Evolutionary conservation across 2,888 invertebrate genomes (phyloP).

Genomic region (Eumerus sabulonum): DNA sequence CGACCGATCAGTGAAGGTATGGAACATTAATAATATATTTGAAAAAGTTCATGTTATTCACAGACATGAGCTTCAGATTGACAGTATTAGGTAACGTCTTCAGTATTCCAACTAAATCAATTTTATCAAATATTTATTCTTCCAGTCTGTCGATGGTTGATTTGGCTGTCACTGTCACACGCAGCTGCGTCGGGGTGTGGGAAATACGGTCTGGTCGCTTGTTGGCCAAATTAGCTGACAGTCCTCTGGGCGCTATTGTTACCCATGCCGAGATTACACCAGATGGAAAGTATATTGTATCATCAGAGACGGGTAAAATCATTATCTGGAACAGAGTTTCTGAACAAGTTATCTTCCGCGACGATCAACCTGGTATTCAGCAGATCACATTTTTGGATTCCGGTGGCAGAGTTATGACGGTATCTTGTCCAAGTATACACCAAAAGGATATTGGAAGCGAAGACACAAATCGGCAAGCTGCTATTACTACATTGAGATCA

Average conservation of each 20-base stretch:
- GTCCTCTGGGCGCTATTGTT: slow-evolving; percentile 95
- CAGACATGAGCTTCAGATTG: slow-evolving; percentile 96
- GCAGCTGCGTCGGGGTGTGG: slow-evolving; percentile 98
- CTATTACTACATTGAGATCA: slow-evolving; percentile 84
- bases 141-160: slow-evolving; percentile 87
- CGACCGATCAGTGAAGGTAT: slow-evolving; percentile 98
- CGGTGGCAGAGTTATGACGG: slow-evolving; percentile 77
- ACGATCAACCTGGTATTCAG: slow-evolving; percentile 84
- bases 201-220: slow-evolving; percentile 91
- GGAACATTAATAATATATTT: slow-evolving; percentile 99
- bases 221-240: slow-evolving; percentile 92
- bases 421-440: slow-evolving; percentile 78
- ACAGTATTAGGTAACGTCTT: slow-evolving; percentile 86
- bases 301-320: slow-evolving; percentile 95
- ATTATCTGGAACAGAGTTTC: slow-evolving; percentile 91
- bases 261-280: slow-evolving; percentile 94
- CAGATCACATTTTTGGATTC: slow-evolving; percentile 79
- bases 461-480: slow-evolving; percentile 82
- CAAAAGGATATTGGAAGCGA: slow-evolving; percentile 82
- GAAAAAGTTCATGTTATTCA: slow-evolving; percentile 98
- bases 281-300: slow-evolving; percentile 89
- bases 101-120: background rate
- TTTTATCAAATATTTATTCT: background rate
- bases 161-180: slow-evolving; percentile 94
- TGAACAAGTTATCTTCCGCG: slow-evolving; percentile 84